A percentile compares a stretch with the other conserved stretches of the same genome.
phyloP scores from a whole-genome alignment of 2,888 invertebrate species.

The Microplitis manilae region DNA sequence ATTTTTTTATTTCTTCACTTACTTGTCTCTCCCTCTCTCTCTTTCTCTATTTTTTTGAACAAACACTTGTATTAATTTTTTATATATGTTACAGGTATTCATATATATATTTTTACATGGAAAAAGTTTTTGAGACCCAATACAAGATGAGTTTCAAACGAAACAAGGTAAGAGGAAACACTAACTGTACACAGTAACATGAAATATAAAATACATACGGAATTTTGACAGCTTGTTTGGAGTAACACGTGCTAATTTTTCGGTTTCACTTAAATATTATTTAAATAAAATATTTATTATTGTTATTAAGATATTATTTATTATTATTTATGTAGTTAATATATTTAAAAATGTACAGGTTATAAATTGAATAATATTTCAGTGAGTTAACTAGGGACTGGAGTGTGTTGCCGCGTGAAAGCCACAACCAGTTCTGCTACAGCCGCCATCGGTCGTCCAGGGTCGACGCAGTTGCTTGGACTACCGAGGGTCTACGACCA shows the following conservation, averaged over 20 bases:
- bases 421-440: constrained; percentile 67
- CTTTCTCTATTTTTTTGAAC: no score
- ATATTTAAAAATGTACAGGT: background rate
- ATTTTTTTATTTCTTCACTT: background rate
- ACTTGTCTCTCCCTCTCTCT: no score
- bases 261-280: background rate
- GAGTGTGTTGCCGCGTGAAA: constrained; percentile 63
- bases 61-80: no score
- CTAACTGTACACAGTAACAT: constrained; percentile 9
- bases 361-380: background rate
- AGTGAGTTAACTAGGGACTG: constrained; percentile 19
- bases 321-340: background rate
- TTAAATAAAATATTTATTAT: background rate
- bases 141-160: background rate
- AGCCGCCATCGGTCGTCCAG: constrained; percentile 66
- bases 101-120: no score
- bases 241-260: constrained; percentile 17
- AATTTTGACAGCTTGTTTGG: constrained; percentile 26
- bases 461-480: constrained; percentile 58
- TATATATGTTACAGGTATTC: no score
- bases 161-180: constrained; percentile 1
- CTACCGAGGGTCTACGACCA: background rate
- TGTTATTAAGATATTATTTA: background rate
- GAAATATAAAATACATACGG: background rate
- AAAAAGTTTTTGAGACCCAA: no score